Evolutionary conservation across 2,888 invertebrate genomes (phyloP).

Genomic region (Willowsia nigromaculata): DNA sequence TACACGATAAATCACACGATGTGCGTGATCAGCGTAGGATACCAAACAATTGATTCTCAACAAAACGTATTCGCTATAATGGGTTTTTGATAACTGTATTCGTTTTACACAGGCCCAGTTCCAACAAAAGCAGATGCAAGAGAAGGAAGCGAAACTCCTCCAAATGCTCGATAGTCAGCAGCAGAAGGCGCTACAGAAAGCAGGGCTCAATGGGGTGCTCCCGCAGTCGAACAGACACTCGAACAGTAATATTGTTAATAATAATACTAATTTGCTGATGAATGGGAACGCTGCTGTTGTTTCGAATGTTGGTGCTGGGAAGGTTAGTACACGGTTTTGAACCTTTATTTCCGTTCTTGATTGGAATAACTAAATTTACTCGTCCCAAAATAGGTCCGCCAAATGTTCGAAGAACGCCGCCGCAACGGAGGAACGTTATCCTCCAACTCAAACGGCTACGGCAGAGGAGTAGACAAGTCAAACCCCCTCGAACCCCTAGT

Average conservation of each 20-base stretch:
- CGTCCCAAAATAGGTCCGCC: slow-evolving; percentile 90
- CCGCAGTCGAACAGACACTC: slow-evolving; percentile 51
- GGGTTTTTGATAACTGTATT: too few species aligned
- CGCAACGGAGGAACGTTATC: slow-evolving; percentile 55
- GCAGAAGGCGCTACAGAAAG: slow-evolving; percentile 84
- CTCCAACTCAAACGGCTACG: slow-evolving; percentile 47
- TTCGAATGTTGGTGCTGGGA: slow-evolving; percentile 56
- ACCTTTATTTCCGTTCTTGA: too few species aligned
- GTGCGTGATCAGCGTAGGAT: too few species aligned
- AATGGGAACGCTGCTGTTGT: slow-evolving; percentile 36
- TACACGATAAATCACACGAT: too few species aligned
- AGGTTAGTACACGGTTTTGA: too few species aligned
- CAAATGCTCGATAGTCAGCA: slow-evolving; percentile 87
- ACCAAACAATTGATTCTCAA: too few species aligned
- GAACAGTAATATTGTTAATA: slow-evolving; percentile 15
- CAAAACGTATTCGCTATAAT: too few species aligned
- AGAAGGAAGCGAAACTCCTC: slow-evolving; percentile 89
- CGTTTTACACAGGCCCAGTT: slow-evolving; percentile 86
- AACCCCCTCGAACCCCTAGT: slow-evolving; percentile 79
- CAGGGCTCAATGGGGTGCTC: slow-evolving; percentile 68
- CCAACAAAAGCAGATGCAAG: slow-evolving; percentile 90
- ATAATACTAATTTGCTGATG: slow-evolving; percentile 54
- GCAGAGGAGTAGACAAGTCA: slow-evolving; percentile 78
- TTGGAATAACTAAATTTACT: too few species aligned
- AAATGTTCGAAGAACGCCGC: slow-evolving; percentile 89